Base-by-base conservation (phyloP, 2,113 vertebrate genomes). In the Callipepla californica region DNA sequence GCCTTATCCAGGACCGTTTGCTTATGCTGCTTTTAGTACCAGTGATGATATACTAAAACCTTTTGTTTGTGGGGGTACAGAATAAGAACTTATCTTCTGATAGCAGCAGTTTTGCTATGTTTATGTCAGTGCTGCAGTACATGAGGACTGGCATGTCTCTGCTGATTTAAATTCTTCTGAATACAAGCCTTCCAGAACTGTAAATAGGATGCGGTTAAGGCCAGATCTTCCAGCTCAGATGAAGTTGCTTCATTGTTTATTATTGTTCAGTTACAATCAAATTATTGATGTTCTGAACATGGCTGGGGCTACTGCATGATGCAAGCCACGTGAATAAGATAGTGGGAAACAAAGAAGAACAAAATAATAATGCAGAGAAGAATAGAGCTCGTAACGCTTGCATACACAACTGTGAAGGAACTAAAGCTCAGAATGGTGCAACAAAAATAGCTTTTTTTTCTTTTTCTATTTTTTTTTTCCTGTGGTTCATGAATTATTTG, bases 21-120 rank as follows among this genome's bases (percentile, higher is more conserved):
- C 90, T 44, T 92, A 89, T 66, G 55, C 57, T 92, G 83, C 65
- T 93, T 96, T 96, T 95, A 94, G 81, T 55, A 96, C 63, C 91
- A 82, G 23, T 66, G 91, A 80, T 78, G 93, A 96, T 94, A 91
- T 90, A 94, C 86, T 82, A 95, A 95, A 96, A 58, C 74, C 86
- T 86, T 91, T 97, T 96, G 79, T 96, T 94, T 92, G 90, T 59
- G 42, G 67, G 85, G 70, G 68, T 83, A 91, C 79, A 82, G 93
- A 96, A 96, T 94, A 80, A 89, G 92, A 94, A 97, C 93, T 96
- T 97, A 96, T 96, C 95, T 97, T 83, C 73, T 92, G 89, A 94
- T 84, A 89, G 81, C 93, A 96, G 94, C 93, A 97, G 89, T 90
- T 95, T 89, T 82, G 80, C 73, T 92, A 47, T 92, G 74, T 95